Percentiles rank a stretch among this genome's conserved stretches.
These are phyloP conservation scores for Bergia puertoricense DNA, from an alignment of 92 coral and sea anemone genomes.

Conservation along the genomic window DNA sequence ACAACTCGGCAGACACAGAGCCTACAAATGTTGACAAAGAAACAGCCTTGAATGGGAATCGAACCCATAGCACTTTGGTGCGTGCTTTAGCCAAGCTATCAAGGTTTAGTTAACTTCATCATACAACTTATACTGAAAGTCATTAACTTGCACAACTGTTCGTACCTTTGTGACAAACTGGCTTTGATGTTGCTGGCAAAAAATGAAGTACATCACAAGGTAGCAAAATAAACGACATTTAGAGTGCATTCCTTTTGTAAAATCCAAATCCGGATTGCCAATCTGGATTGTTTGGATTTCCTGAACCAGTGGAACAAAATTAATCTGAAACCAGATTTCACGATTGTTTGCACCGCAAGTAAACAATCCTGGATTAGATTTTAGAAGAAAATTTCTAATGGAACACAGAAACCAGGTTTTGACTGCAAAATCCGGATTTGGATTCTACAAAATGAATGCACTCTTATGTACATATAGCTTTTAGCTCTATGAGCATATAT, in stretches of 20 bases:
- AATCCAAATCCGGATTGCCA: too few relatives aligned
- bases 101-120: not conserved
- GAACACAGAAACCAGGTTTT: too few relatives aligned
- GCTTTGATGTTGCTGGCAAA: not conserved
- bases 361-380: too few relatives aligned
- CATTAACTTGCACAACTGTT: not conserved
- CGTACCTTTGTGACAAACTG: not conserved
- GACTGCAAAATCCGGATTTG: too few relatives aligned
- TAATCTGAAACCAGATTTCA: too few relatives aligned
- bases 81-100: too few relatives aligned
- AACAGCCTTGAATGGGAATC: not conserved
- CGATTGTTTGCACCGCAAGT: too few relatives aligned
- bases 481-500: conserved; percentile 38
- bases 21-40: not conserved
- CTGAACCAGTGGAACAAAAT: too few relatives aligned
- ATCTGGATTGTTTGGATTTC: not conserved
- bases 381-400: too few relatives aligned
- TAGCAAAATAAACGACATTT: conserved; percentile 21
- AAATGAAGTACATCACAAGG: not conserved
- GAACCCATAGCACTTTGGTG: too few relatives aligned
- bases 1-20: not conserved
- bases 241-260: not conserved
- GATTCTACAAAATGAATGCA: too few relatives aligned
- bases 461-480: too few relatives aligned
- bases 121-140: not conserved